These are phyloP conservation scores for Sesamia nonagrioides DNA, from an alignment of 1,140 invertebrate species.

Conservation along the genomic window DNA sequence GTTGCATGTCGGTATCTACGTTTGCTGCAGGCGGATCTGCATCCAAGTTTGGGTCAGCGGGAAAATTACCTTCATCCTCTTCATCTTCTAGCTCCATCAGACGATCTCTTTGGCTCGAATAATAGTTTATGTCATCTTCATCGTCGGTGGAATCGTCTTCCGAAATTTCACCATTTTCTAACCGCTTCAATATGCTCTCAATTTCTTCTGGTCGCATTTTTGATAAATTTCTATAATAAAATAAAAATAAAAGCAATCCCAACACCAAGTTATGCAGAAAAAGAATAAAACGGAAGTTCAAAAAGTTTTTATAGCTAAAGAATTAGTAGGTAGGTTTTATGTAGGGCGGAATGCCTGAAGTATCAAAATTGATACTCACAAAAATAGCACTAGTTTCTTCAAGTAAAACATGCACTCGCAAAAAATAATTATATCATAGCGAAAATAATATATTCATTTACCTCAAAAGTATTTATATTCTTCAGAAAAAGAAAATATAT, in stretches of 20 bases:
- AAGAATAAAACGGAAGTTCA: too few species aligned
- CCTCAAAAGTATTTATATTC: conserved; percentile 40
- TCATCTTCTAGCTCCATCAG: conserved; percentile 63
- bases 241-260: too few species aligned
- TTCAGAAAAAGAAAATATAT: too few species aligned
- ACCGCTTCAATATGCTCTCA: conserved; percentile 54
- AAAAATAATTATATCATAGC: conserved; percentile 69
- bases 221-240: conserved; percentile 37
- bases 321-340: conserved; percentile 71
- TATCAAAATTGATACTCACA: conserved; percentile 71
- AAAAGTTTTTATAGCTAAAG: conserved; percentile 64
- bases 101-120: conserved; percentile 68
- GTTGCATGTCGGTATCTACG: too few species aligned
- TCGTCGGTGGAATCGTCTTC: conserved; percentile 69
- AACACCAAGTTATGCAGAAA: too few species aligned
- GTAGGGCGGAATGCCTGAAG: conserved; percentile 72
- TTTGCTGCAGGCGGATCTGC: conserved; percentile 59
- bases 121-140: conserved; percentile 72
- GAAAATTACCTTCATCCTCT: conserved; percentile 70
- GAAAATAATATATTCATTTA: conserved; percentile 73
- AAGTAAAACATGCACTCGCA: too few species aligned
- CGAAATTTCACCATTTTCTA: conserved; percentile 49
- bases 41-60: conserved; percentile 69
- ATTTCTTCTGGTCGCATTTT: conserved; percentile 72
- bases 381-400: conserved; percentile 60